Evolutionary conservation across 2,797 vertebrate genomes (phyloP).

Genomic region (Typhlichthys eigenmanni): DNA sequence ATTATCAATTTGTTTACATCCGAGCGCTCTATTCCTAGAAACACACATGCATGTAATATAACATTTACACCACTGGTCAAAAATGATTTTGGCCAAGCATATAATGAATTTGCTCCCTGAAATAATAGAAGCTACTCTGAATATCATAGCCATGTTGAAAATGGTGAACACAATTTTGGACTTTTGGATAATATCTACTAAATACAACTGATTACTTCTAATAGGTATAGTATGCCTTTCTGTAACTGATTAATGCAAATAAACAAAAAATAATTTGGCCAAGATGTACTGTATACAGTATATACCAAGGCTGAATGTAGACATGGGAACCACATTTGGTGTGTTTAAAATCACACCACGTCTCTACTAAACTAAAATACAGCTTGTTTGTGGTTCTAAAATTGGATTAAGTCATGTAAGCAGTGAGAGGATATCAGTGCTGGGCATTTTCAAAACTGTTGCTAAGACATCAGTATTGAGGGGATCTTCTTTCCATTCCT

Average conservation of each 20-base stretch:
- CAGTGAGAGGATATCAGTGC: constrained; percentile 72
- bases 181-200: too few species aligned
- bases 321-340: background rate
- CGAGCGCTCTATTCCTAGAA: constrained; percentile 17
- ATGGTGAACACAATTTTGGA: too few species aligned
- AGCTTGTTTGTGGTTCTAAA: constrained; percentile 71
- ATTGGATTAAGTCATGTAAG: constrained; percentile 75
- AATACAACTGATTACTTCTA: too few species aligned
- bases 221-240: too few species aligned
- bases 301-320: too few species aligned
- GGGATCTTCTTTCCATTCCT: constrained; percentile 72
- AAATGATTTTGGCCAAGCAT: constrained; percentile 1
- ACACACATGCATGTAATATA: constrained; percentile 17
- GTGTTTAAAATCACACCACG: background rate
- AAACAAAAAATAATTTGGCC: background rate
- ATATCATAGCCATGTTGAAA: too few species aligned
- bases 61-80: constrained; percentile 13
- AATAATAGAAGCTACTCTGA: background rate
- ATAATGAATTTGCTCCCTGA: background rate
- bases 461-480: constrained; percentile 72
- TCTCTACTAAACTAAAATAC: constrained; percentile 55
- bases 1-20: constrained; percentile 17
- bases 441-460: constrained; percentile 71
- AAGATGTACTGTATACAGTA: too few species aligned
- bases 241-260: background rate